A percentile compares a stretch with the other conserved stretches of the same genome.
Evolutionary conservation across 2,113 vertebrate genomes (phyloP).

Genomic region (Nesospiza acunhae): DNA sequence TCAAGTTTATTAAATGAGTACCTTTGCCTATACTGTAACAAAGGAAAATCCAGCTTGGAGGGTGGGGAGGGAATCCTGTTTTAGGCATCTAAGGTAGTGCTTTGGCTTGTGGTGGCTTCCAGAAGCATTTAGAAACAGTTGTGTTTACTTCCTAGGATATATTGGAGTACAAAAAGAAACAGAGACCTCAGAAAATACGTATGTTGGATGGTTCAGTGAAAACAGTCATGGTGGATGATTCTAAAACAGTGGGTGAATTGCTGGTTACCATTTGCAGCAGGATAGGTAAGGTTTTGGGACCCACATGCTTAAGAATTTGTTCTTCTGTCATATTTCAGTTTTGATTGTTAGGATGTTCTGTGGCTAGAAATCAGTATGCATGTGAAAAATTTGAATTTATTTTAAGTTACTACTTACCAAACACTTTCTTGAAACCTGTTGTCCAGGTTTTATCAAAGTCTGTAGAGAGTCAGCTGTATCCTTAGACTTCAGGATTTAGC

Average conservation of each 20-base stretch:
- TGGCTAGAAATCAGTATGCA: neutral
- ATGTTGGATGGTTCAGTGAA: constrained; percentile 97
- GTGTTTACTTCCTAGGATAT: constrained; percentile 82
- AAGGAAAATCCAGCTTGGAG: neutral
- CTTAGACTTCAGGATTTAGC: neutral
- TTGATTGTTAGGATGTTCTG: neutral
- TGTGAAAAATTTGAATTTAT: neutral
- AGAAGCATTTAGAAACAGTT: neutral
- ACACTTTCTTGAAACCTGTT: neutral
- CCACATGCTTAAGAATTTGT: neutral
- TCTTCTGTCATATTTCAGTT: neutral
- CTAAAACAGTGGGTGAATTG: constrained; percentile 96
- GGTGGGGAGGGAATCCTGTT: neutral
- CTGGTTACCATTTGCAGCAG: constrained; percentile 97
- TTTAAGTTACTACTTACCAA: neutral
- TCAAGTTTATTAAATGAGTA: neutral
- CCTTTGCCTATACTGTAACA: neutral
- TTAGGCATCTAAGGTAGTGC: neutral
- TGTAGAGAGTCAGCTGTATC: neutral
- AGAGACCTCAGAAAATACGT: constrained; percentile 95
- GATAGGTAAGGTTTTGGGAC: constrained; percentile 80
- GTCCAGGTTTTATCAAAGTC: neutral
- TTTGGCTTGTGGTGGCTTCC: neutral
- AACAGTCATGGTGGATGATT: constrained; percentile 99
- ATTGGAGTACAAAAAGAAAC: constrained; percentile 98